Evolutionary conservation across 2,888 invertebrate genomes (phyloP).

Genomic region (Raillietiella orientalis): DNA sequence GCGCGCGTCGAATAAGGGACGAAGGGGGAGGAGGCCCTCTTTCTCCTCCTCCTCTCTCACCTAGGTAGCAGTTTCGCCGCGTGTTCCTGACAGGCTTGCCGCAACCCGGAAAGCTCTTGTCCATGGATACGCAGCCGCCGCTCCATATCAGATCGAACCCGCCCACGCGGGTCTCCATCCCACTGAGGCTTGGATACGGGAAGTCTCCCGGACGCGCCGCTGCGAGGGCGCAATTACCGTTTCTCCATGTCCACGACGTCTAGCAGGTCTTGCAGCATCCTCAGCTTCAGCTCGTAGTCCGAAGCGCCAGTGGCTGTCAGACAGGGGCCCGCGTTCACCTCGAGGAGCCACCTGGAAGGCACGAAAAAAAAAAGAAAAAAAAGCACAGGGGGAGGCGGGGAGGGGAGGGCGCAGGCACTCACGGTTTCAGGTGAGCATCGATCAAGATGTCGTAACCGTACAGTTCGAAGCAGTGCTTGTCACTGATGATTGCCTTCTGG

Average conservation of each 20-base stretch:
- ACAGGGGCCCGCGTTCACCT: slow-evolving; percentile 26
- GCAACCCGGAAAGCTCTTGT: slow-evolving; percentile 7
- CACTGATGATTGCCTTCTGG: slow-evolving; percentile 18
- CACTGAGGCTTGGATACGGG: slow-evolving; percentile 19
- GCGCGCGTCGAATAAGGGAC: no score
- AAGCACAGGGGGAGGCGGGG: background rate
- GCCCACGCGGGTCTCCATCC: slow-evolving; percentile 21
- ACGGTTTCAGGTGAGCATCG: slow-evolving; percentile 20
- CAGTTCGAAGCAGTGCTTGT: slow-evolving; percentile 25
- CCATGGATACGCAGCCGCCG: slow-evolving; percentile 16
- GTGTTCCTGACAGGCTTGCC: slow-evolving; percentile 8
- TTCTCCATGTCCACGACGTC: slow-evolving; percentile 23
- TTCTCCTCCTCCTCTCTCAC: slow-evolving; percentile 10
- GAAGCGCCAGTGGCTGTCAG: slow-evolving; percentile 22
- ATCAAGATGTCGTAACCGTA: slow-evolving; percentile 26
- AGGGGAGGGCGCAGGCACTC: slow-evolving; percentile 10
- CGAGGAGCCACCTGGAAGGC: slow-evolving; percentile 18
- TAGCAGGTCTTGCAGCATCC: slow-evolving; percentile 21
- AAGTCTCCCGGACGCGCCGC: no score
- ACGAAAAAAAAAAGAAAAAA: slow-evolving; percentile 3
- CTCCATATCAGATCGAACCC: slow-evolving; percentile 24
- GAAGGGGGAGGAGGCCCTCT: no score
- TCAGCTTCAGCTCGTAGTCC: slow-evolving; percentile 22
- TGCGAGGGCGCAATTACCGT: slow-evolving; percentile 8
- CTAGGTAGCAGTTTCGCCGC: slow-evolving; percentile 7